These are phyloP conservation scores for Papio anubis DNA, from an alignment of 2,113 vertebrate genomes.

Conservation along the genomic window DNA sequence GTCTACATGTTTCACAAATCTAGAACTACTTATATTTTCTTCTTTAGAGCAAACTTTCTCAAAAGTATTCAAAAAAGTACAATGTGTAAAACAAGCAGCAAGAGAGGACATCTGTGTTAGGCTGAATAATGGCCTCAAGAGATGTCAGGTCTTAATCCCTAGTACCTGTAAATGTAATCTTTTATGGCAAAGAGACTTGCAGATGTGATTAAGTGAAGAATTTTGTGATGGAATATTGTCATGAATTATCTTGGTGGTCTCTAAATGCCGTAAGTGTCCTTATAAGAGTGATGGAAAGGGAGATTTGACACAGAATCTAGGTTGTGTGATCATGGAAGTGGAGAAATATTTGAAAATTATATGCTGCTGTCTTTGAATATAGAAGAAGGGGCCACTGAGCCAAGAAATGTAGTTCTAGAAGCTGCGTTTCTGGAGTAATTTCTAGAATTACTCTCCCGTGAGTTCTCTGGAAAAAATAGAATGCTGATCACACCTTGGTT, in stretches of 20 bases:
- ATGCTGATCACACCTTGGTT: rapidly evolving
- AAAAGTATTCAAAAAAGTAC: neutral
- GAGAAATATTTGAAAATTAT: neutral
- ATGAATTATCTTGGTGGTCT: neutral
- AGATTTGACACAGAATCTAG: neutral
- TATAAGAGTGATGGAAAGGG: rapidly evolving
- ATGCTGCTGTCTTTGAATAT: neutral
- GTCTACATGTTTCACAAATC: neutral
- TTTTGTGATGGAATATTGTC: neutral
- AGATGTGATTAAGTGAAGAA: neutral
- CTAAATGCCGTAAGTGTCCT: neutral
- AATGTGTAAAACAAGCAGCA: neutral
- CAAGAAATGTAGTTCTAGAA: neutral
- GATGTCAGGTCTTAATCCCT: neutral
- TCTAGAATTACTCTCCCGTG: neutral
- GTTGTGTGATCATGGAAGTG: neutral
- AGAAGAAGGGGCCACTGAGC: rapidly evolving
- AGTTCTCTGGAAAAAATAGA: neutral
- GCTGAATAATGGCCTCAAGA: neutral
- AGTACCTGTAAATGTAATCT: neutral
- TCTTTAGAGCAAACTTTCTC: neutral
- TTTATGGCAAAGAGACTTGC: neutral
- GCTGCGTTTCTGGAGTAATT: neutral
- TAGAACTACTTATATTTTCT: neutral
- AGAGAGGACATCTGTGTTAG: neutral